Evolutionary conservation across 2,888 invertebrate species (phyloP).

Genomic region (Holacanthella duospinosa): DNA sequence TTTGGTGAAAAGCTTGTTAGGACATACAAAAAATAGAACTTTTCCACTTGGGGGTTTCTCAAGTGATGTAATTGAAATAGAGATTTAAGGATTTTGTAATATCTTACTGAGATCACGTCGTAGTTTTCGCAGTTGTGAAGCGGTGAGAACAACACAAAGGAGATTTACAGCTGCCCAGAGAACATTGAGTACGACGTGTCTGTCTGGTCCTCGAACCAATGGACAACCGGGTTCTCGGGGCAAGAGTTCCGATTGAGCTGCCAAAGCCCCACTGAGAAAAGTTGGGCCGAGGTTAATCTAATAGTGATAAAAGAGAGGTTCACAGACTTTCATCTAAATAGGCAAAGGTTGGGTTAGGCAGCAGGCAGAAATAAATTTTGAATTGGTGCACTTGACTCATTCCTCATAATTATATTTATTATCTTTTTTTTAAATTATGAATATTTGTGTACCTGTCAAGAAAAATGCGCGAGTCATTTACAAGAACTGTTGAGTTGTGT

Average conservation of each 20-base stretch:
- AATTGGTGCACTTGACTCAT: too few species aligned
- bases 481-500: too few species aligned
- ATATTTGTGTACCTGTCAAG: too few species aligned
- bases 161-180: conserved; percentile 82
- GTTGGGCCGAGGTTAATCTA: conserved; percentile 63
- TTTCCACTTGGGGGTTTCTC: too few species aligned
- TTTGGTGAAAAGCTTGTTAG: too few species aligned
- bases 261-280: conserved; percentile 69
- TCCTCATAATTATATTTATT: too few species aligned
- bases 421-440: background rate
- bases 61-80: too few species aligned
- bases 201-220: conserved; percentile 71
- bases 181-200: conserved; percentile 81
- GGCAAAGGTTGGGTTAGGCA: too few species aligned
- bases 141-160: conserved; percentile 70
- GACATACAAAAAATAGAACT: too few species aligned
- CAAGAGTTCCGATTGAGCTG: conserved; percentile 51
- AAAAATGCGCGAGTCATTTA: too few species aligned
- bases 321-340: background rate
- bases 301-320: background rate
- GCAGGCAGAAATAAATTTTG: too few species aligned
- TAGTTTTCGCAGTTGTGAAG: conserved; percentile 66
- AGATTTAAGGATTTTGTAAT: too few species aligned
- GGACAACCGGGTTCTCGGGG: conserved; percentile 56
- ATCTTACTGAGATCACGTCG: conserved; percentile 55